These are phyloP conservation scores for Poeciliopsis retropinna DNA, from an alignment of 2,113 vertebrate genomes.

Conservation along the genomic window DNA sequence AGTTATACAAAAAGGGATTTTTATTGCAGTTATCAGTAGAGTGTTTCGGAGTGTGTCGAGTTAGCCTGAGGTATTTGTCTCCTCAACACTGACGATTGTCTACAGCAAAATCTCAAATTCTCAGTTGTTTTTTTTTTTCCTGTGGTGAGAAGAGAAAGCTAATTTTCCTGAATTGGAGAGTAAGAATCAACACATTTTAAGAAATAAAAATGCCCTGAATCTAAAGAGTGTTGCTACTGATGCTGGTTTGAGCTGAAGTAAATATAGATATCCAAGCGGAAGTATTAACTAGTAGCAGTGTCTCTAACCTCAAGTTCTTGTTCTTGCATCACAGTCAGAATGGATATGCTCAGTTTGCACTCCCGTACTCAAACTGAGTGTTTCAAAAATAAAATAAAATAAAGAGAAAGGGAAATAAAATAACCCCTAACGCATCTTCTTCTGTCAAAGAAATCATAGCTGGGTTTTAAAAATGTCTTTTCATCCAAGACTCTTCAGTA, in stretches of 20 bases:
- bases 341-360: slow-evolving; percentile 2
- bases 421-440: too few relatives aligned
- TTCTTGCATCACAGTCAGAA: slow-evolving; percentile 12
- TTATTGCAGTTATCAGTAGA: slow-evolving; percentile 27
- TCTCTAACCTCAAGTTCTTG: not conserved
- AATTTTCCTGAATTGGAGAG: not conserved
- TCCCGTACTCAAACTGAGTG: slow-evolving; percentile 5
- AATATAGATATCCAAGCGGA: slow-evolving; percentile 10
- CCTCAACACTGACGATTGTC: slow-evolving; percentile 66
- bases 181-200: not conserved
- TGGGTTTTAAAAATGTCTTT: not conserved
- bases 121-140: not conserved
- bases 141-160: not conserved
- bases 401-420: too few relatives aligned
- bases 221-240: slow-evolving; percentile 16
- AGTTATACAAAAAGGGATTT: slow-evolving; percentile 16
- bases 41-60: slow-evolving; percentile 7
- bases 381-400: too few relatives aligned
- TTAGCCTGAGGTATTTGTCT: slow-evolving; percentile 51
- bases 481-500: slow-evolving; percentile 6
- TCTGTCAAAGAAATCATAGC: not conserved
- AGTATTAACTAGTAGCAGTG: slow-evolving; percentile 1
- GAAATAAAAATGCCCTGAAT: slow-evolving; percentile 49
- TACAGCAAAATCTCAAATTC: slow-evolving; percentile 44
- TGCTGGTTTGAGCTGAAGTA: slow-evolving; percentile 38